These are phyloP conservation scores for Pimpla rufipes DNA, from an alignment of 2,888 invertebrate genomes.

Conservation along the genomic window DNA sequence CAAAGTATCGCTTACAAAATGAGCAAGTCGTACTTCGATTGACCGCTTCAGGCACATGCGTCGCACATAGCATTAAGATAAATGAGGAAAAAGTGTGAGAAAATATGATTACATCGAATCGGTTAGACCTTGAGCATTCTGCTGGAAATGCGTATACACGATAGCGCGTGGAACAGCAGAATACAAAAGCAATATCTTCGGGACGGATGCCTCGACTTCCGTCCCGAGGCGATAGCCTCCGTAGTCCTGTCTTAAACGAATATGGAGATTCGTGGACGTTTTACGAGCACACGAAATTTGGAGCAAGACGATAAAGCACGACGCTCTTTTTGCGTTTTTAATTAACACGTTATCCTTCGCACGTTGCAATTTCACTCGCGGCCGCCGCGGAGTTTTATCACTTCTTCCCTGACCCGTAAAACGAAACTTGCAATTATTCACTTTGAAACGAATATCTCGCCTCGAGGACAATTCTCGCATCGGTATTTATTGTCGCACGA, in stretches of 20 bases:
- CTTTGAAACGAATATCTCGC: no score
- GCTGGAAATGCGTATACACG: not conserved
- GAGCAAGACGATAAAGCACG: not conserved
- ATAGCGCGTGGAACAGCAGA: not conserved
- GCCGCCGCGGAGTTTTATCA: not conserved
- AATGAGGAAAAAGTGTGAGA: slow-evolving; percentile 18
- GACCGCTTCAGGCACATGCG: not conserved
- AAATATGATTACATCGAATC: slow-evolving; percentile 2
- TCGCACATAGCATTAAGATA: slow-evolving; percentile 7
- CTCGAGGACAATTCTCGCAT: not conserved
- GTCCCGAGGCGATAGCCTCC: not conserved
- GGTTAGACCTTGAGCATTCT: slow-evolving; percentile 11
- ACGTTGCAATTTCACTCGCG: not conserved
- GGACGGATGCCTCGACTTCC: slow-evolving; percentile 10
- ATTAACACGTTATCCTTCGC: slow-evolving; percentile 1
- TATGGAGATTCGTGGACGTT: not conserved
- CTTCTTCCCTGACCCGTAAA: not conserved
- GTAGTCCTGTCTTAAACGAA: not conserved
- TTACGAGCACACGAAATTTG: not conserved
- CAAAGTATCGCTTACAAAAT: slow-evolving; percentile 1
- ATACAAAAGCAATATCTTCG: slow-evolving; percentile 15
- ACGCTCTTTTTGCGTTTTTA: not conserved
- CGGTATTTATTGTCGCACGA: not conserved
- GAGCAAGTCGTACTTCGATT: not conserved
- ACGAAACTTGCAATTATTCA: not conserved